Percentiles rank a stretch among this genome's conserved stretches.
These are phyloP conservation scores for Falco cherrug DNA, from an alignment of 2,797 vertebrate genomes.

Conservation along the genomic window DNA sequence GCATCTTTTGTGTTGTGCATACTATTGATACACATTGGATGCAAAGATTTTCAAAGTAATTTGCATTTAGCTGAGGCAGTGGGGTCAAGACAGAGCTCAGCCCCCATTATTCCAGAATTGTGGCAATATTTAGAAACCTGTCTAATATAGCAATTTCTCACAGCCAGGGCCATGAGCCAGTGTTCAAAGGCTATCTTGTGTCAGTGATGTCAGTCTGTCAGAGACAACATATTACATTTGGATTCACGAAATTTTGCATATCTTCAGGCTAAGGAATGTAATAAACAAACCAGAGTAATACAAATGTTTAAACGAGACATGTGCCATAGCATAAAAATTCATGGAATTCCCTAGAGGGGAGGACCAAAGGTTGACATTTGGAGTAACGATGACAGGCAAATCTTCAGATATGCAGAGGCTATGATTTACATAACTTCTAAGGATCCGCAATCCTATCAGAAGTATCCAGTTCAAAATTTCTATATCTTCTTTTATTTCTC, in stretches of 20 bases:
- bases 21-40: neutral
- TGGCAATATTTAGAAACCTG: neutral
- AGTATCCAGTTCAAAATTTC: neutral
- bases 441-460: neutral
- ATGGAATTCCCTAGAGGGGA: slow-evolving; percentile 19
- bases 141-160: neutral
- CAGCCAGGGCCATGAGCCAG: neutral
- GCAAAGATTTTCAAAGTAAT: neutral
- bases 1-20: neutral
- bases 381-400: neutral
- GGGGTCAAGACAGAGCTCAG: neutral
- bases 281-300: neutral
- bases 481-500: neutral
- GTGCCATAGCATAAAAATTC: slow-evolving; percentile 9
- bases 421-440: neutral
- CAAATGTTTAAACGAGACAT: neutral
- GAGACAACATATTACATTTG: neutral
- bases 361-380: neutral
- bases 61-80: neutral
- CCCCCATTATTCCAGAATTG: neutral
- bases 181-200: neutral
- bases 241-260: neutral
- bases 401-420: neutral
- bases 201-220: neutral
- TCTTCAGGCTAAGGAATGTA: slow-evolving; percentile 42